Evolutionary conservation across 2,113 vertebrate species (phyloP), one percentile per base, ranked within the genome.

Genomic region (Melozone crissalis): DNA sequence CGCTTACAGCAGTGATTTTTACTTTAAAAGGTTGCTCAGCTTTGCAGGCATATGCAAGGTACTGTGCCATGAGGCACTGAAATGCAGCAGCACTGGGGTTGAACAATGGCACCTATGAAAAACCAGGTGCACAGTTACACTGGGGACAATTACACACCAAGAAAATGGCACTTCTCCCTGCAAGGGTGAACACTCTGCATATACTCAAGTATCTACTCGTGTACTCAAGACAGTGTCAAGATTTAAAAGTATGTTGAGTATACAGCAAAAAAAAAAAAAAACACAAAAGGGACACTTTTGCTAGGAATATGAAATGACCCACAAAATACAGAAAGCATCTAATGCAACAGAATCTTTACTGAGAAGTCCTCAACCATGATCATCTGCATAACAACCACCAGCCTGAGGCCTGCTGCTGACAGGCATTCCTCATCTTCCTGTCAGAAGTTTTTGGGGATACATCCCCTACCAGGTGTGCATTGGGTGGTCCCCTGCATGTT

Each of bases 331-430:
- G 87, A 71, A 74, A 61, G 63, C n/a, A 87, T 7, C 30, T 55
- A 46, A 86, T 27, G 15, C 5, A 15, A 35, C 37, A 89, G 43
- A 91, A 69, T 11, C 31, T 55, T 39, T 9, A 69, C 10, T 16
- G 21, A 77, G 21, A 88, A 15, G 15, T 72, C 41, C 43, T 67
- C 47, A 57, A 3, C 44, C 2, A 2, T 5, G 43, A 90, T 55
- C 23, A 54, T 11, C 57, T 37, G 30, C 8, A 2, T 18, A 74
- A 55, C 4, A 65, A 31, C 43, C 46, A 66, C 20, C 11, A 79
- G 31, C 12, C 26, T 7, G 6, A 33, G 10, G 24, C 44, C 39
- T 1, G 2, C 33, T 43, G 51, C n/a, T 10, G 0, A n/a, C 30
- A 73, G 12, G 37, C 20, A 39, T 2, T 23, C 23, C 4, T 6